Evolutionary conservation across 2,113 vertebrate genomes (phyloP).

Genomic region (Prietella phreatophila): DNA sequence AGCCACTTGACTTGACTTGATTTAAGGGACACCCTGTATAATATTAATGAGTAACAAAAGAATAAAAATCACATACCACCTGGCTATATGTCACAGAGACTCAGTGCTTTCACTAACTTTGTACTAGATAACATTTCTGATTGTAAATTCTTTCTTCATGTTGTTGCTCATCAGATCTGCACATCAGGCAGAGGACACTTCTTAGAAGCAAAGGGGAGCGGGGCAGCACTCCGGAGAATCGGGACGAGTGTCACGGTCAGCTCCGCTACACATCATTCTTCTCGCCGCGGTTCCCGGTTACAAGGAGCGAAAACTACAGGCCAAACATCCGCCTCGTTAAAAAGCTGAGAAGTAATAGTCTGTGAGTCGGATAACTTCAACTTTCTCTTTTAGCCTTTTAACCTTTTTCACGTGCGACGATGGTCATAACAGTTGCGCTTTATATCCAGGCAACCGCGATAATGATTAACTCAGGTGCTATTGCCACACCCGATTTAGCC

Average conservation of each 20-base stretch:
- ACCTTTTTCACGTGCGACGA: neutral
- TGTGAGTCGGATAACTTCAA: constrained; percentile 27
- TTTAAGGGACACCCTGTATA: neutral
- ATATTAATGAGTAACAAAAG: neutral
- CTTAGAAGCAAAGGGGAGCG: constrained; percentile 13
- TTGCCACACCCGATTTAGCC: neutral
- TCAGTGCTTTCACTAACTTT: neutral
- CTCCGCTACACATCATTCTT: constrained; percentile 40
- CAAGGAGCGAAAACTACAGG: constrained; percentile 1
- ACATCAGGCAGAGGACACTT: constrained; percentile 15
- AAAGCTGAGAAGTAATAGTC: neutral
- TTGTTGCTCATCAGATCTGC: constrained; percentile 40
- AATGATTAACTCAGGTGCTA: constrained; percentile 9
- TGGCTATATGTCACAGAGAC: too few relatives aligned
- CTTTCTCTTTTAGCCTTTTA: constrained; percentile 1
- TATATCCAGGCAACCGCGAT: neutral
- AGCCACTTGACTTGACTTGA: too few relatives aligned
- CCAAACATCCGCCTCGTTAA: neutral
- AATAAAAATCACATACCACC: too few relatives aligned
- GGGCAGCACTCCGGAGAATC: neutral
- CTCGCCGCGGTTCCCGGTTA: constrained; percentile 26
- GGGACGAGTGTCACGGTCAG: neutral
- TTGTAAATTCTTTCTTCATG: constrained; percentile 14
- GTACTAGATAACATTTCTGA: neutral
- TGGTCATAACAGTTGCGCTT: neutral